Base-by-base conservation (phyloP, 2,113 vertebrate species). In the Euleptes europaea region DNA sequence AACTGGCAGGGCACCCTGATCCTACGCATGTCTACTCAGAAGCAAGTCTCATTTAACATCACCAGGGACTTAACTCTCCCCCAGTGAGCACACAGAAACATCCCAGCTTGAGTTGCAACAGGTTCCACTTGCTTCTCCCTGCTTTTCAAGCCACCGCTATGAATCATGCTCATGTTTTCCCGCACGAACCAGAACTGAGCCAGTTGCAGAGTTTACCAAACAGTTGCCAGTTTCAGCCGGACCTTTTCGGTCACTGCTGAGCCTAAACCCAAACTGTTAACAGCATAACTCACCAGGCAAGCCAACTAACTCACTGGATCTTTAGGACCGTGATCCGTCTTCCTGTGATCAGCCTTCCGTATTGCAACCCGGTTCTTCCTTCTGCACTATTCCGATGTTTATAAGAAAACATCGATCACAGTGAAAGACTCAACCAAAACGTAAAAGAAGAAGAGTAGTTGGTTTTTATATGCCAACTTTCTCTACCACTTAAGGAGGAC, bases 181-280 rank as follows among this genome's bases (percentile, higher is more conserved):
- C 57, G 33, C 21, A 19, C 8, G 5, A 82, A 38, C 47, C 26
- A 66, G 40, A n/a, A 21, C 6, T 31, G 13, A 74, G 44, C 54
- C 12, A 60, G 11, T 47, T 17, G 31, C 54, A 83, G 60, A 75
- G 40, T 21, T 47, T 65, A 33, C 40, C n/a, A 66, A 83, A 26
- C 40, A 5, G 47, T 21, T 44, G 26, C 7, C 0, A 54, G 51
- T 1, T 0, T 3, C 57, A 42, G 31, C 1, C 13, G n/a, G 33
- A 78, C 35, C 51, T 14, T 31, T 31, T 9, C 44, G 0, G 0
- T 65, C 70, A 76, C 26, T 54, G 75, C 57, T 0, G 0, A 66
- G 69, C 83, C 60, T 35, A 21, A 13, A 26, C 19, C 75, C 19
- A 78, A 78, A 35, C 35, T 26, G 17, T 13, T 38, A 33, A 54